Conservation (phyloP, 2,888 invertebrate species). For the Himalopsyche japonica region DNA sequence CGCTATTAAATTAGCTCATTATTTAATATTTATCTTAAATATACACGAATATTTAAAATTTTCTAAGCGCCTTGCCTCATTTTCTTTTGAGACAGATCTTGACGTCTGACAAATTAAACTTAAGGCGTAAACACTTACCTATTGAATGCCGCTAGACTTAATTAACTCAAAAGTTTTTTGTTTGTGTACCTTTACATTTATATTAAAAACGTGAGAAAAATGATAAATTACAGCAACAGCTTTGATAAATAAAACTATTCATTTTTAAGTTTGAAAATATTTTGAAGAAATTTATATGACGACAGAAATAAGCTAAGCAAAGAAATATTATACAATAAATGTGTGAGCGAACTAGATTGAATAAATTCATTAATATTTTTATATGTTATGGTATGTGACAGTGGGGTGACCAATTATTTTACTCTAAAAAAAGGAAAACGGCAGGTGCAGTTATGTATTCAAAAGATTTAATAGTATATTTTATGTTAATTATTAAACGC, state of each 20-base stretch:
- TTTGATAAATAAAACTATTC: not conserved
- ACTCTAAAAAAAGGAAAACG: too few relatives aligned
- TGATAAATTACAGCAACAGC: not conserved
- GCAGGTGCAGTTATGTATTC: too few relatives aligned
- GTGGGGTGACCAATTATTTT: too few relatives aligned
- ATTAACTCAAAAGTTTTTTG: not conserved
- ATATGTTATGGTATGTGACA: too few relatives aligned
- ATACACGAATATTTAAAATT: not conserved
- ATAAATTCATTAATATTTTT: too few relatives aligned
- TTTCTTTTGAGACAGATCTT: not conserved
- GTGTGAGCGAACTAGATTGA: not conserved
- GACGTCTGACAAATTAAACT: conserved; percentile 4
- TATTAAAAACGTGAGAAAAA: conserved; percentile 1
- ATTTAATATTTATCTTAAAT: not conserved
- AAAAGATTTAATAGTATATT: too few relatives aligned
- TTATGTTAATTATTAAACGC: too few relatives aligned
- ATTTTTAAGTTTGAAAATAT: not conserved
- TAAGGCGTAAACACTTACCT: not conserved
- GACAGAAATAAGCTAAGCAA: not conserved
- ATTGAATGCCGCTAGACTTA: not conserved
- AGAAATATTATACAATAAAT: not conserved
- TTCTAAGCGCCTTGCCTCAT: not conserved
- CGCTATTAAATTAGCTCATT: not conserved
- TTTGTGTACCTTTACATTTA: not conserved
- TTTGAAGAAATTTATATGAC: not conserved